phyloP scores from a whole-genome alignment of 2,797 vertebrate species.

The Acipenser transmontanus region DNA sequence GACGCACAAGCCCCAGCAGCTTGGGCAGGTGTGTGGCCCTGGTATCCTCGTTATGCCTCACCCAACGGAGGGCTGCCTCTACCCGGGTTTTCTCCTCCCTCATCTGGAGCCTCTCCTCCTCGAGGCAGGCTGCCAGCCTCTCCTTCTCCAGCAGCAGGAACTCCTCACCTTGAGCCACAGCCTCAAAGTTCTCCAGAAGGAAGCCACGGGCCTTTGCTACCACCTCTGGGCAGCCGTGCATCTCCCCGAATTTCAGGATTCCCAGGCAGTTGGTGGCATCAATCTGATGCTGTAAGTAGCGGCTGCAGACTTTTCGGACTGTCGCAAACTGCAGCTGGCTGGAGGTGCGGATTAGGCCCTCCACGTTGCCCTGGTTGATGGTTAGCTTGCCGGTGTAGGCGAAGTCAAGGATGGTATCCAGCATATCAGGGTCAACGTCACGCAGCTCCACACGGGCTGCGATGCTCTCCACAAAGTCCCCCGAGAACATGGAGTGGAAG shows the following conservation, averaged over 20 bases:
- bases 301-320: constrained; percentile 78
- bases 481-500: constrained; percentile 89
- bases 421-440: constrained; percentile 66
- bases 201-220: constrained; percentile 88
- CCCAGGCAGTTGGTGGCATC: constrained; percentile 89
- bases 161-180: constrained; percentile 78
- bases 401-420: constrained; percentile 78
- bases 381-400: constrained; percentile 89
- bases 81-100: constrained; percentile 74
- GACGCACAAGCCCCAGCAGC: constrained; percentile 67
- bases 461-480: constrained; percentile 88
- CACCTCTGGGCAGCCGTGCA: constrained; percentile 83
- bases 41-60: constrained; percentile 55
- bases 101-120: constrained; percentile 77
- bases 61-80: constrained; percentile 81
- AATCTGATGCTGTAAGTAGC: constrained; percentile 93
- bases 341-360: constrained; percentile 76
- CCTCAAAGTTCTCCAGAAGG: constrained; percentile 88
- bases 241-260: constrained; percentile 88
- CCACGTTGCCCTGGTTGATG: constrained; percentile 87
- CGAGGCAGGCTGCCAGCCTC: constrained; percentile 69
- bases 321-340: constrained; percentile 86
- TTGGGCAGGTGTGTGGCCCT: constrained; percentile 70
- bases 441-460: constrained; percentile 79
- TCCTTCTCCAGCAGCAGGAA: constrained; percentile 75